A percentile compares a stretch with the other conserved stretches of the same genome.
These are phyloP conservation scores for Chitala chitala DNA, from an alignment of 2,113 vertebrate genomes.

Conservation along the genomic window DNA sequence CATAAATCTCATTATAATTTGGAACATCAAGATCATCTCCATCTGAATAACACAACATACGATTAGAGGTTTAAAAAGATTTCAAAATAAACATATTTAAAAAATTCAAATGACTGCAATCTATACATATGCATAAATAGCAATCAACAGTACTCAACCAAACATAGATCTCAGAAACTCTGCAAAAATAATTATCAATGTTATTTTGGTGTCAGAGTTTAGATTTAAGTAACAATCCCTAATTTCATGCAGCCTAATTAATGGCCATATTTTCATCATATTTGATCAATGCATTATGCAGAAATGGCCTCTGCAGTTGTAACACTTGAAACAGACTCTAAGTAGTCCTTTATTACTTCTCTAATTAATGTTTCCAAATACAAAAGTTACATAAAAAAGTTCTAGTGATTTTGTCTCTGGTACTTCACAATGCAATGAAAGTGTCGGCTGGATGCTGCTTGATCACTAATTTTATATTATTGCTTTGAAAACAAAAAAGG, in stretches of 20 bases:
- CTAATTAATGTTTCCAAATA: slow-evolving; percentile 14
- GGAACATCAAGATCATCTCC: slow-evolving; percentile 65
- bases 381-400: neutral
- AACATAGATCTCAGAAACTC: slow-evolving; percentile 46
- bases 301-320: neutral
- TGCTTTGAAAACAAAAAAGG: neutral
- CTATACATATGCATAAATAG: slow-evolving; percentile 60
- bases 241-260: slow-evolving; percentile 19
- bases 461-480: neutral
- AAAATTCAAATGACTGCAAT: slow-evolving; percentile 55
- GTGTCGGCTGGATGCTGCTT: neutral
- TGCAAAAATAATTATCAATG: slow-evolving; percentile 44
- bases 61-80: slow-evolving; percentile 59
- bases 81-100: slow-evolving; percentile 63
- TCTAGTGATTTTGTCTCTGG: neutral
- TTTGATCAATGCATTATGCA: neutral
- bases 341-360: neutral
- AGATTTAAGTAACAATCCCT: slow-evolving; percentile 26
- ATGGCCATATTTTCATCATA: neutral
- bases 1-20: slow-evolving; percentile 72
- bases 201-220: slow-evolving; percentile 40
- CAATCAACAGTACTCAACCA: slow-evolving; percentile 38
- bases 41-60: slow-evolving; percentile 58
- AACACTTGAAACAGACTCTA: neutral
- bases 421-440: neutral